Base-by-base conservation (phyloP, 2,888 invertebrate genomes). In the Teleogryllus oceanicus region DNA sequence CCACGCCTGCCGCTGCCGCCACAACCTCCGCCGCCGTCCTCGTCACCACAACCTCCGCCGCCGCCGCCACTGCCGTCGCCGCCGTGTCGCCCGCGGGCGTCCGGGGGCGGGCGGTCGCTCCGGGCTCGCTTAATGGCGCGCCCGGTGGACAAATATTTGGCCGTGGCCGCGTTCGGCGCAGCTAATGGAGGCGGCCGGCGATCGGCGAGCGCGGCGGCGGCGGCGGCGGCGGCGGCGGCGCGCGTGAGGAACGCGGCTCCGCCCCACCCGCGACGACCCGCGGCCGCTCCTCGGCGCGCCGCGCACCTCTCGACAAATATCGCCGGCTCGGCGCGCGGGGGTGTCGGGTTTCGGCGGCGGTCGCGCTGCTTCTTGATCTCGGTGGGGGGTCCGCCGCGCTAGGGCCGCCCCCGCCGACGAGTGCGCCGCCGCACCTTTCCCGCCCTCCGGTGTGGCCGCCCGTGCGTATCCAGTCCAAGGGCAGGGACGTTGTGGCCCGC, bases 121-220 rank as follows among this genome's bases (percentile, higher is more conserved):
- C 62, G 62, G 62, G n/a, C 62, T 62, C 62, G 62, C 62, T 62
- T 62, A 62, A 62, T 62, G 62, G 62, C 62, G 62, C 62, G 62
- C 62, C 62, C 62, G 62, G 16, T 62, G 62, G 62, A 62, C 62
- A 62, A 62, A 62, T 62, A 62, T 62, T 62, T 62, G 62, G n/a
- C 62, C n/a, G 62, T 62, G 62, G 62, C 62, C 62, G 62, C 62
- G 62, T 62, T 62, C 62, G 62, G 62, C n/a, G 62, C 62, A 62
- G 62, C 62, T 62, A 62, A 62, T 62, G 62, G 62, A 62, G 62
- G 62, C 62, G 62, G 62, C n/a, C 62, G 13, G 13, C 62, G n/a
- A n/a, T 13, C 62, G 62, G 62, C 62, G 62, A 37, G 37, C 37
- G 8, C 62, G 62, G 62, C 62, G 62, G 37, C 37, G 8, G 62